Evolutionary conservation across 2,113 vertebrate species (phyloP).

Genomic region (Cheilinus undulatus): DNA sequence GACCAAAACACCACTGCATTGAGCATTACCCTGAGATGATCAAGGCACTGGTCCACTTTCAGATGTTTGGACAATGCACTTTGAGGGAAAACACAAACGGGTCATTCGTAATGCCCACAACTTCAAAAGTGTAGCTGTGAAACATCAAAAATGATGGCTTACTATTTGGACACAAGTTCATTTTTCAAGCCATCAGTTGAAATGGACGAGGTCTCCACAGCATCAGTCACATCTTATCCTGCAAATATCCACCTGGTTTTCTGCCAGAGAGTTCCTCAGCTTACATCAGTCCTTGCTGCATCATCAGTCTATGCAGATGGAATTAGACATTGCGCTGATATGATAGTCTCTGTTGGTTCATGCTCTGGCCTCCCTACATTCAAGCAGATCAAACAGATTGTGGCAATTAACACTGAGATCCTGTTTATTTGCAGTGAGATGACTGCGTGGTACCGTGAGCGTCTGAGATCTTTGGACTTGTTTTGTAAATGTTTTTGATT

Average conservation of each 20-base stretch:
- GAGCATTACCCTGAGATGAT: too few species aligned
- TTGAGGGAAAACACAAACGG: too few species aligned
- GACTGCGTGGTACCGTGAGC: constrained; percentile 6
- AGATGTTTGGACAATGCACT: too few species aligned
- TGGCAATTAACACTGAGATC: constrained; percentile 6
- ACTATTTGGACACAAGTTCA: too few species aligned
- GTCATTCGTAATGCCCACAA: constrained; percentile 17
- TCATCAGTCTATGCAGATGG: constrained; percentile 9
- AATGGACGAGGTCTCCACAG: not conserved
- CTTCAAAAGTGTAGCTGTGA: constrained; percentile 17
- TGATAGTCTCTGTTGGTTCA: constrained; percentile 15
- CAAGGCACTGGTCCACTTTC: too few species aligned
- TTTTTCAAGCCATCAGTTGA: not conserved
- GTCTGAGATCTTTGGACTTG: constrained; percentile 10
- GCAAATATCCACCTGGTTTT: constrained; percentile 18
- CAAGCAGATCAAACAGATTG: constrained; percentile 9
- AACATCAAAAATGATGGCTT: constrained; percentile 17
- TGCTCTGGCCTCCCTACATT: not conserved
- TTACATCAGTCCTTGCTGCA: constrained; percentile 8
- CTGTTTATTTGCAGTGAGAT: not conserved
- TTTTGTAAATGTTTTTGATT: too few species aligned
- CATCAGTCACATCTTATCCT: constrained; percentile 1
- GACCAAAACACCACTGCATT: too few species aligned
- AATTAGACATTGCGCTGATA: constrained; percentile 3
- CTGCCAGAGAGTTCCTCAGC: constrained; percentile 7